These are phyloP conservation scores for Nymphalis urticae DNA, from an alignment of 2,888 invertebrate genomes.

Conservation along the genomic window DNA sequence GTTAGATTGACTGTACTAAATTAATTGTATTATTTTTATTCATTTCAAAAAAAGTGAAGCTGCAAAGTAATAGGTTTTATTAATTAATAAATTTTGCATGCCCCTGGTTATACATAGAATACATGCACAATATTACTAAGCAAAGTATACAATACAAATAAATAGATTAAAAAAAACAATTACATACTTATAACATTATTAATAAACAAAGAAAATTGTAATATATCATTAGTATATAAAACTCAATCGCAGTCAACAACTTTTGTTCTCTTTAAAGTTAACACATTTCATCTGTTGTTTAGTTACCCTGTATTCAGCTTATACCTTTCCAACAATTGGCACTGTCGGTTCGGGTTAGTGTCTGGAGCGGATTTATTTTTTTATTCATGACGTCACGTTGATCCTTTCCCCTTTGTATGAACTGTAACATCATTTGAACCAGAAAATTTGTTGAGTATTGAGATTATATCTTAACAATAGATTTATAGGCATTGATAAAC, in stretches of 20 bases:
- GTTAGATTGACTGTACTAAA: no score
- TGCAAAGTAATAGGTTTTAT: no score
- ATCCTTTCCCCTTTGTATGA: slow-evolving; percentile 62
- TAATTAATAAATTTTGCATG: no score
- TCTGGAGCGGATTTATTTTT: slow-evolving; percentile 73
- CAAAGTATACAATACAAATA: no score
- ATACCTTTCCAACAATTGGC: slow-evolving; percentile 64
- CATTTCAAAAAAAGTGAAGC: no score
- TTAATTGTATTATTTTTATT: no score
- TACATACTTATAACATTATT: background rate
- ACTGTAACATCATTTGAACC: slow-evolving; percentile 9
- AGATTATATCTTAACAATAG: slow-evolving; percentile 9
- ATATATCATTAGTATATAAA: background rate
- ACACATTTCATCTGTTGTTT: slow-evolving; percentile 2
- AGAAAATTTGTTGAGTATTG: slow-evolving; percentile 8
- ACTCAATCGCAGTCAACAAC: no score
- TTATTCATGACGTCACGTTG: slow-evolving; percentile 78
- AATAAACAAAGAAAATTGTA: background rate
- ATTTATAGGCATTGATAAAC: background rate
- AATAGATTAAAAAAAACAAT: no score
- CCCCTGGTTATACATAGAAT: no score
- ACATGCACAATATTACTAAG: no score
- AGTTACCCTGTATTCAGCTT: slow-evolving; percentile 42
- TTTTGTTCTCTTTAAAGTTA: background rate
- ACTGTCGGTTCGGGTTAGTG: slow-evolving; percentile 69